A percentile compares a stretch with the other conserved stretches of the same genome.
These are phyloP conservation scores for Ylistrum balloti DNA, from an alignment of 1,140 invertebrate genomes.

Conservation along the genomic window DNA sequence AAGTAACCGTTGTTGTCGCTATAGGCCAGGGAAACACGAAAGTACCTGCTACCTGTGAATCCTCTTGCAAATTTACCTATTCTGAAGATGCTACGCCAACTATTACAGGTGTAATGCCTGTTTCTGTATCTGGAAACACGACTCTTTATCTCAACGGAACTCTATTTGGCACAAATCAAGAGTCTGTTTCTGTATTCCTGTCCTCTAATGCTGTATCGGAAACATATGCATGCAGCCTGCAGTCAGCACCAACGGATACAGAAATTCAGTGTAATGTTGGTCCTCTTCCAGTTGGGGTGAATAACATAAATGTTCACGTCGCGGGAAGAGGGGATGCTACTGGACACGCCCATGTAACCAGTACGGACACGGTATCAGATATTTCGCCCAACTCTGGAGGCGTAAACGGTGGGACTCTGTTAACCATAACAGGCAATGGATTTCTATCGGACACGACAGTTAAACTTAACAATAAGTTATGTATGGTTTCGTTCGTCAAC, in stretches of 20 bases:
- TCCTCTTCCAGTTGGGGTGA: conserved; percentile 41
- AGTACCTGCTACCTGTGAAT: not conserved
- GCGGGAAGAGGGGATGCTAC: conserved; percentile 35
- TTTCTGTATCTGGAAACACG: not conserved
- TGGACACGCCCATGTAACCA: conserved; percentile 41
- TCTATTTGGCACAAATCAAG: conserved; percentile 43
- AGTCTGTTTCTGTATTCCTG: conserved; percentile 50
- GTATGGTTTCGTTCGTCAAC: conserved; percentile 54
- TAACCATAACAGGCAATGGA: conserved; percentile 62
- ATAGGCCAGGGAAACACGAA: conserved; percentile 24
- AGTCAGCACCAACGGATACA: conserved; percentile 45
- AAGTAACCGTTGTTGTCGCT: not conserved
- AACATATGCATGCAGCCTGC: conserved; percentile 47
- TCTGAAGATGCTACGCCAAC: conserved; percentile 32
- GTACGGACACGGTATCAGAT: not conserved
- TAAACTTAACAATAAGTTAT: conserved; percentile 60
- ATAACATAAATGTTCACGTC: conserved; percentile 17
- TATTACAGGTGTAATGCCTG: conserved; percentile 46
- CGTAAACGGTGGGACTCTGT: conserved; percentile 54
- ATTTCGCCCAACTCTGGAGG: conserved; percentile 57
- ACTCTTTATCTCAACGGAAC: conserved; percentile 46
- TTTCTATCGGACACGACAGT: conserved; percentile 62
- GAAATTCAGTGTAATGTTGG: conserved; percentile 52
- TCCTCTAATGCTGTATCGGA: not conserved
- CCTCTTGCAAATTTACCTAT: conserved; percentile 49